Percentiles rank a stretch among this genome's conserved stretches.
These are phyloP conservation scores for Threskiornis aethiopicus DNA, from an alignment of 2,797 vertebrate species.

Conservation along the genomic window DNA sequence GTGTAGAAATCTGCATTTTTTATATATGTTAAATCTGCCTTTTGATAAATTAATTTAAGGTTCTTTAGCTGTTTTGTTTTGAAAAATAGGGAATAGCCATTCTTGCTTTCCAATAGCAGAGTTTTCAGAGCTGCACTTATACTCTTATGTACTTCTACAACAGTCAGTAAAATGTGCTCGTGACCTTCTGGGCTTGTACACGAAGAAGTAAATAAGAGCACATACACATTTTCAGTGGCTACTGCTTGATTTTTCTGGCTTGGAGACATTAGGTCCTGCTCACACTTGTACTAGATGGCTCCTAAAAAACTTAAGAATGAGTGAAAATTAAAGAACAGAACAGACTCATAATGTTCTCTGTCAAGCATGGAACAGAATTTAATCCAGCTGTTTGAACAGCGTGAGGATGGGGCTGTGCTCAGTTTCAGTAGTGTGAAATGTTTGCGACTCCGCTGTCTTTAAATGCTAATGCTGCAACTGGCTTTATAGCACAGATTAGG, in stretches of 20 bases:
- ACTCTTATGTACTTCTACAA: background rate
- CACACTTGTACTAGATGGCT: background rate
- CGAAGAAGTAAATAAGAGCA: background rate
- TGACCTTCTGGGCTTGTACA: background rate
- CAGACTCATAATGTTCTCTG: background rate
- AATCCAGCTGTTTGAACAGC: background rate
- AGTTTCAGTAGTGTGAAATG: background rate
- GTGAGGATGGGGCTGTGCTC: background rate
- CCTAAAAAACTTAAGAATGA: background rate
- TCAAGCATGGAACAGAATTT: background rate
- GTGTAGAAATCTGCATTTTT: background rate
- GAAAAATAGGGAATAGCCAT: background rate
- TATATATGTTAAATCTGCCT: background rate
- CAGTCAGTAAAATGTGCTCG: background rate
- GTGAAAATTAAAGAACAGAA: background rate
- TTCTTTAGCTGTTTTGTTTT: background rate
- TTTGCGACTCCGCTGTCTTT: background rate
- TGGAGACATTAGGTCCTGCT: background rate
- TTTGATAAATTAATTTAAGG: background rate
- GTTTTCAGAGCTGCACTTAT: background rate
- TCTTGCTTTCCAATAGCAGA: background rate
- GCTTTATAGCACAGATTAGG: background rate
- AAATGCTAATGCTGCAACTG: background rate
- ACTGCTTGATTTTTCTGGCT: background rate
- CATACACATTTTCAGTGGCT: accelerated